Conservation (phyloP, 2,888 invertebrate species). For the Dexiosoma caninum region DNA sequence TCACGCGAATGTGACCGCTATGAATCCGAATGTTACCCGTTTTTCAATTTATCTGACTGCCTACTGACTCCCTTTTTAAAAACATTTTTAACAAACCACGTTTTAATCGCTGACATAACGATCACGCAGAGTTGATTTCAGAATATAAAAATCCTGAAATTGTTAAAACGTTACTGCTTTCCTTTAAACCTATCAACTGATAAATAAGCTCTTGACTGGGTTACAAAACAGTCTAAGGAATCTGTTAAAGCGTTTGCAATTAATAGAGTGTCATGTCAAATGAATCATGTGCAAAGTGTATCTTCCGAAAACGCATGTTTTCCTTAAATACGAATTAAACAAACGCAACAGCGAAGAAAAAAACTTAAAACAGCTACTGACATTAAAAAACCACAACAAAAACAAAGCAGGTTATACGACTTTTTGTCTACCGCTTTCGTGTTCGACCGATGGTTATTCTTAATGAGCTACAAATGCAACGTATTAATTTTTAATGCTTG, state of each 20-base stretch:
- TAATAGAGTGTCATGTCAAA: not conserved
- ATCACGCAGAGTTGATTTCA: too few species aligned
- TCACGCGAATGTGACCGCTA: too few species aligned
- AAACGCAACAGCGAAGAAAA: not conserved
- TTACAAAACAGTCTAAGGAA: not conserved
- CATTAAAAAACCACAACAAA: slow-evolving; percentile 1
- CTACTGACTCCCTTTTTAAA: too few species aligned
- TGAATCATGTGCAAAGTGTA: slow-evolving; percentile 4
- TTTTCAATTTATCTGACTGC: too few species aligned
- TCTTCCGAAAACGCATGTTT: slow-evolving; percentile 55
- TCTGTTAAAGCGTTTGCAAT: not conserved
- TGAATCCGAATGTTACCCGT: too few species aligned
- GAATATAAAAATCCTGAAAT: too few species aligned
- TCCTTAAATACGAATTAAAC: slow-evolving; percentile 17
- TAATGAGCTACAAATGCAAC: slow-evolving; percentile 71
- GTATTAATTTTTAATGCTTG: slow-evolving; percentile 64
- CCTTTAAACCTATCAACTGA: too few species aligned
- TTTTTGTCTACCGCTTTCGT: slow-evolving; percentile 63
- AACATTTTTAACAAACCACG: too few species aligned
- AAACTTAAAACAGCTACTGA: not conserved
- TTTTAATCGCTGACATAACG: too few species aligned
- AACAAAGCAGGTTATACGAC: slow-evolving; percentile 1
- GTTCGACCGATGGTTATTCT: slow-evolving; percentile 72
- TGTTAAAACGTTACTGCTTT: too few species aligned
- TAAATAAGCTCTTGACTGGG: not conserved